Evolutionary conservation across 1,140 invertebrate genomes (phyloP).

Genomic region (Penaeus vannamei): DNA sequence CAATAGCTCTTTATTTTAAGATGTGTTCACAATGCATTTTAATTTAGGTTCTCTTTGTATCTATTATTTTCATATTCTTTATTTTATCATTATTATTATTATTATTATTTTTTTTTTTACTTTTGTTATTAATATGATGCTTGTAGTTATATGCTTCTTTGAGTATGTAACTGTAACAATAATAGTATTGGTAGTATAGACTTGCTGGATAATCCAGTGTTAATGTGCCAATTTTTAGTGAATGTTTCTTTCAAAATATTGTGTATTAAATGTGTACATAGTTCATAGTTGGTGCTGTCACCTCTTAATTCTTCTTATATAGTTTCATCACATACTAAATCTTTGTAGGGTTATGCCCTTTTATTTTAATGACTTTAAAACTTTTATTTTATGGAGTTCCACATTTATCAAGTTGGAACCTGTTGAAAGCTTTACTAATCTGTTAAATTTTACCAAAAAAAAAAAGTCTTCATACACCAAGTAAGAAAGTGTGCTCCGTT

Average conservation of each 20-base stretch:
- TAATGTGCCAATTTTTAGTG: conserved; percentile 40
- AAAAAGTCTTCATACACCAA: neutral
- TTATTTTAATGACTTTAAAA: conserved; percentile 21
- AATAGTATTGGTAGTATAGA: conserved; percentile 33
- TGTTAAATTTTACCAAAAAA: neutral
- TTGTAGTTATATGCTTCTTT: neutral
- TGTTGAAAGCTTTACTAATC: conserved; percentile 49
- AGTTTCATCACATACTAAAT: neutral
- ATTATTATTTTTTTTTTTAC: neutral
- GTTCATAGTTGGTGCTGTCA: conserved; percentile 6
- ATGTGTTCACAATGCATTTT: too few species aligned
- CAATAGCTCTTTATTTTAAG: too few species aligned
- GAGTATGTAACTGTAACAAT: conserved; percentile 38
- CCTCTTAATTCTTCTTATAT: conserved; percentile 31
- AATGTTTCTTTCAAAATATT: neutral
- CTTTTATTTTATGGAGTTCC: neutral
- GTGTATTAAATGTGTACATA: conserved; percentile 4
- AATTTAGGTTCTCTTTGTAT: too few species aligned
- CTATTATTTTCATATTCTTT: neutral
- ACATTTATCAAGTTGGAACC: conserved; percentile 7
- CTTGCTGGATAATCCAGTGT: conserved; percentile 41
- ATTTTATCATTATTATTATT: too few species aligned
- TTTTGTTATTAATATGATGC: neutral
- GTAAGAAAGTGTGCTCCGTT: too few species aligned
- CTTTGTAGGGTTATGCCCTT: neutral